Percentiles rank a stretch among this genome's conserved stretches.
Evolutionary conservation across 2,888 invertebrate genomes (phyloP).

Genomic region (Mimas tiliae): DNA sequence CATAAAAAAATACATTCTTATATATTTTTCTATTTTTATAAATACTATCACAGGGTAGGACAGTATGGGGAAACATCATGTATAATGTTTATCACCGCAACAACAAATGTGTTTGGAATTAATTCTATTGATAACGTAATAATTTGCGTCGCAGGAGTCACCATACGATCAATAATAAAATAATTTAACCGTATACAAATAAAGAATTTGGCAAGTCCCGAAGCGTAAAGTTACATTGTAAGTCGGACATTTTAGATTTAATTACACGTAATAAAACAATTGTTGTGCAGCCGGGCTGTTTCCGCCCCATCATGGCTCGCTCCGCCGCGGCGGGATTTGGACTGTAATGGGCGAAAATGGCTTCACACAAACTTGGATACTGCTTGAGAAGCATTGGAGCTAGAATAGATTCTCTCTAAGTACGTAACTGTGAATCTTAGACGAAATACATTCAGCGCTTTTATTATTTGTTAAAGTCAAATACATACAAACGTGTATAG

Average conservation of each 20-base stretch:
- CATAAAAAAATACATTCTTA: no score
- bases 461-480: not conserved
- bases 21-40: no score
- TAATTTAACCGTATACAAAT: no score
- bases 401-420: not conserved
- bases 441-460: not conserved
- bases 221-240: slow-evolving; percentile 43
- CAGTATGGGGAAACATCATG: no score
- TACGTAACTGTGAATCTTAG: no score
- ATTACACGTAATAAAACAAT: slow-evolving; percentile 62
- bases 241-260: slow-evolving; percentile 26
- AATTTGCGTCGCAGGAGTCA: no score
- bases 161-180: no score
- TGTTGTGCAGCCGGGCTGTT: slow-evolving; percentile 47
- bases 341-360: slow-evolving; percentile 18
- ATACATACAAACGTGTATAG: no score
- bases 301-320: slow-evolving; percentile 37
- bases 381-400: not conserved
- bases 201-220: not conserved
- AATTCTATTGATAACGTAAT: no score
- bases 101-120: no score
- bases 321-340: slow-evolving; percentile 20
- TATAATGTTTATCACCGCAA: no score
- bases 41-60: no score
- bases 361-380: not conserved